Conservation (phyloP, 37 sponge, comb jelly and placozoan genomes). For the Crambe crambe region DNA sequence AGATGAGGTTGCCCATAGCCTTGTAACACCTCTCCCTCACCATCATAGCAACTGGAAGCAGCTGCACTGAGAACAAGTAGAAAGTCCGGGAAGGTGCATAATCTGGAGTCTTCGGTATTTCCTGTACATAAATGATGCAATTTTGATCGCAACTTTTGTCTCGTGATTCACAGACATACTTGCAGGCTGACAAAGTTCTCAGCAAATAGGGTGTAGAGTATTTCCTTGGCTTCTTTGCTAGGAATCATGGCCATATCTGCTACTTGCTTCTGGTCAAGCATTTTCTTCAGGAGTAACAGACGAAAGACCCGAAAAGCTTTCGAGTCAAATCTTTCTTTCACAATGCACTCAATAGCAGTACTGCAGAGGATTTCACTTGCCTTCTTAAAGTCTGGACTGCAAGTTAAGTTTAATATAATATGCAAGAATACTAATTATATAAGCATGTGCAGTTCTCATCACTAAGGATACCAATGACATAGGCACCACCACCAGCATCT, state of each 20-base stretch:
- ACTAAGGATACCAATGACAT: conserved; percentile 62
- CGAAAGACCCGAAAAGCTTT: conserved; percentile 78
- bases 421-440: too few species aligned
- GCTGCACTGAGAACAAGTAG: conserved; percentile 86
- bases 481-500: conserved; percentile 68
- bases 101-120: conserved; percentile 85
- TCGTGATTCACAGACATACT: conserved; percentile 8
- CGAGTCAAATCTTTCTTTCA: conserved; percentile 83
- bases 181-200: conserved; percentile 87
- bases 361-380: conserved; percentile 46
- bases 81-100: conserved; percentile 91
- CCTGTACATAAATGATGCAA: conserved; percentile 43
- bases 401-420: background rate
- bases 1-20: conserved; percentile 71
- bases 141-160: background rate
- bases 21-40: conserved; percentile 81
- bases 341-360: conserved; percentile 62
- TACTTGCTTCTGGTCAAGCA: conserved; percentile 88
- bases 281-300: conserved; percentile 70
- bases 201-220: conserved; percentile 86
- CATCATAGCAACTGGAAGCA: conserved; percentile 65
- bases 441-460: background rate
- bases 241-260: conserved; percentile 93
- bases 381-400: conserved; percentile 47
- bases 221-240: conserved; percentile 89